A percentile compares a stretch with the other conserved stretches of the same genome.
These are phyloP conservation scores for Euzophera pinguis DNA, from an alignment of 2,888 invertebrate genomes.

Conservation along the genomic window DNA sequence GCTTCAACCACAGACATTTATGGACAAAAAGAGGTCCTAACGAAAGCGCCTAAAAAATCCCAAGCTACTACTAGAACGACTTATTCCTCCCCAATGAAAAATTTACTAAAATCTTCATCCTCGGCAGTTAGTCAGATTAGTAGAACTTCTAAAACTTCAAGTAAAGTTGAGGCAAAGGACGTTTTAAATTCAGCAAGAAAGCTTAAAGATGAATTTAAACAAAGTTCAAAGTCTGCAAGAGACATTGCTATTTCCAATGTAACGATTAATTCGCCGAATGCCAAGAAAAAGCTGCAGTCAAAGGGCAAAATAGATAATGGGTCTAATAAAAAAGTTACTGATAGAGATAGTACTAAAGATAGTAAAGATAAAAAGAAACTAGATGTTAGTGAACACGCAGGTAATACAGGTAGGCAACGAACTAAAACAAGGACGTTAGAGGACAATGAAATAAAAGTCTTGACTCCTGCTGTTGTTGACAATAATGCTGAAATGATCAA, in stretches of 20 bases:
- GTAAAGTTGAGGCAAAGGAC: slow-evolving; percentile 19
- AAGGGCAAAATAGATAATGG: slow-evolving; percentile 18
- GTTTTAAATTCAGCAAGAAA: slow-evolving; percentile 23
- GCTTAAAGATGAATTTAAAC: slow-evolving; percentile 26
- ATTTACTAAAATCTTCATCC: slow-evolving; percentile 49
- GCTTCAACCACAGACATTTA: slow-evolving; percentile 59
- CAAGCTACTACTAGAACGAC: slow-evolving; percentile 24
- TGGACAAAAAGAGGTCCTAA: slow-evolving; percentile 42
- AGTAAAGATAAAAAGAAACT: slow-evolving; percentile 8
- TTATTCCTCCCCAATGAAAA: slow-evolving; percentile 53
- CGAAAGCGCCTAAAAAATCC: slow-evolving; percentile 47
- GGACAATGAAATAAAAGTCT: slow-evolving; percentile 63
- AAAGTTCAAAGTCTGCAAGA: slow-evolving; percentile 29
- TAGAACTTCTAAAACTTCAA: slow-evolving; percentile 15
- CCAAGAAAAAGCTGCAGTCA: slow-evolving; percentile 38
- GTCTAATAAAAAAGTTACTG: not conserved
- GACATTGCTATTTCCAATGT: slow-evolving; percentile 42
- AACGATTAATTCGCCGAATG: slow-evolving; percentile 57
- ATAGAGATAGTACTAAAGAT: not conserved
- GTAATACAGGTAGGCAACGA: slow-evolving; percentile 38
- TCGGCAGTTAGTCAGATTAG: slow-evolving; percentile 43
- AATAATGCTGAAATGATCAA: slow-evolving; percentile 63
- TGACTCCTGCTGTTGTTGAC: slow-evolving; percentile 48
- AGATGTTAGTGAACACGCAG: slow-evolving; percentile 12
- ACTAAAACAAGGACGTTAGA: slow-evolving; percentile 65